Evolutionary conservation across 2,113 vertebrate species (phyloP).

Genomic region (Nyctibius bracteatus): DNA sequence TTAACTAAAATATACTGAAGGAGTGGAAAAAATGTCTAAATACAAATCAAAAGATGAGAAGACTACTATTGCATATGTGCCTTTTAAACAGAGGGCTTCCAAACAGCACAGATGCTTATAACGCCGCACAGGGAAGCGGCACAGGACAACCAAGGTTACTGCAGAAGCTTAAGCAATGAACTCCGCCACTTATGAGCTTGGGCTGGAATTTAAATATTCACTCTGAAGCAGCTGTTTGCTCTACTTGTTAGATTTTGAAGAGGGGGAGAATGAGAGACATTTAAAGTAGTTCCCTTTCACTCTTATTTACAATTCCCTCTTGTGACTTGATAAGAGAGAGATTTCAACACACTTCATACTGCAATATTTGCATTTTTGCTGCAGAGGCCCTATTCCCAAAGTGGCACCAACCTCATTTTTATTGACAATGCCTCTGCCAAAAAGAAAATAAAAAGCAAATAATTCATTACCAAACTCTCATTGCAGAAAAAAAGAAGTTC

Average conservation of each 20-base stretch:
- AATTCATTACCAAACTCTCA: neutral
- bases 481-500: neutral
- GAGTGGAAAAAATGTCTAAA: neutral
- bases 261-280: neutral
- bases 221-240: neutral
- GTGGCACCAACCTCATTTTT: neutral
- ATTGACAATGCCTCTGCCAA: neutral
- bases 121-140: neutral
- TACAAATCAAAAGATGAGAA: neutral
- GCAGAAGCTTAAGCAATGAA: neutral
- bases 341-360: neutral
- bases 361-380: conserved; percentile 37
- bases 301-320: conserved; percentile 28
- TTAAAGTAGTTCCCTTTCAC: neutral
- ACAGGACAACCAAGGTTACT: conserved; percentile 22
- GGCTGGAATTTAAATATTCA: neutral
- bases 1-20: neutral
- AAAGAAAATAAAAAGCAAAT: neutral
- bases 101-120: neutral
- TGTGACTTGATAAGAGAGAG: neutral
- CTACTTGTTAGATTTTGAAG: neutral
- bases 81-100: neutral
- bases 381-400: neutral
- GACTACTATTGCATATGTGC: neutral
- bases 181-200: neutral